Evolutionary conservation across 2,113 vertebrate genomes (phyloP).

Genomic region (Casuarius casuarius): DNA sequence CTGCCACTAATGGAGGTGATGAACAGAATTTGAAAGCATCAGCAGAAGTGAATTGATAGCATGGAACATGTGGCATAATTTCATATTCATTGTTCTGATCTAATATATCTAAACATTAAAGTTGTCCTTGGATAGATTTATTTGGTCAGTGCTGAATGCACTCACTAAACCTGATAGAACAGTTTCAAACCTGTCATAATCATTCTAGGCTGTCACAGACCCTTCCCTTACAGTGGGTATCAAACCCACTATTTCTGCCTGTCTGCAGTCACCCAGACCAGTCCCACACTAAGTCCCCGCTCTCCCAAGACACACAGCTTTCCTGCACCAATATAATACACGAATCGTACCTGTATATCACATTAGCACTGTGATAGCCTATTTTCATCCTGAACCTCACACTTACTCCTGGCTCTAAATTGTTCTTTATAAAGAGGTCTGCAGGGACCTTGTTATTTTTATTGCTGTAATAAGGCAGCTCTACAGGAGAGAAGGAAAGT

Average conservation of each 20-base stretch:
- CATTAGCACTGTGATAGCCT: slow-evolving; percentile 70
- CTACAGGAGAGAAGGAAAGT: slow-evolving; percentile 61
- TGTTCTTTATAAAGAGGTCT: slow-evolving; percentile 78
- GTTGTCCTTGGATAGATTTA: background rate
- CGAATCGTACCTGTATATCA: slow-evolving; percentile 60
- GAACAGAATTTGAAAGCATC: background rate
- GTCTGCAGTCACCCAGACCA: background rate
- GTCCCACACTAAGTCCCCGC: background rate
- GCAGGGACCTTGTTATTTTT: slow-evolving; percentile 83
- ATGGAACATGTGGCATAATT: background rate
- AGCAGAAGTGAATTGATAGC: background rate
- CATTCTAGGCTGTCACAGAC: background rate
- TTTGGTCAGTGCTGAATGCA: background rate
- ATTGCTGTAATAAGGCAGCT: slow-evolving; percentile 76
- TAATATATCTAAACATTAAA: background rate
- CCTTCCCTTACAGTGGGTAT: background rate
- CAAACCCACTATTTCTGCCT: background rate
- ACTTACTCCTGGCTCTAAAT: slow-evolving; percentile 72
- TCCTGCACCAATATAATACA: slow-evolving; percentile 27
- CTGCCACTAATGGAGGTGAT: background rate
- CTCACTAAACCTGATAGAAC: background rate
- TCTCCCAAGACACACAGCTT: slow-evolving; percentile 12
- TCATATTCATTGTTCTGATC: background rate
- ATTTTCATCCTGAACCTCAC: slow-evolving; percentile 71
- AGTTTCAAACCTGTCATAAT: background rate